Base-by-base conservation (phyloP, 2,797 vertebrate genomes). In the Coregonus sp. region DNA sequence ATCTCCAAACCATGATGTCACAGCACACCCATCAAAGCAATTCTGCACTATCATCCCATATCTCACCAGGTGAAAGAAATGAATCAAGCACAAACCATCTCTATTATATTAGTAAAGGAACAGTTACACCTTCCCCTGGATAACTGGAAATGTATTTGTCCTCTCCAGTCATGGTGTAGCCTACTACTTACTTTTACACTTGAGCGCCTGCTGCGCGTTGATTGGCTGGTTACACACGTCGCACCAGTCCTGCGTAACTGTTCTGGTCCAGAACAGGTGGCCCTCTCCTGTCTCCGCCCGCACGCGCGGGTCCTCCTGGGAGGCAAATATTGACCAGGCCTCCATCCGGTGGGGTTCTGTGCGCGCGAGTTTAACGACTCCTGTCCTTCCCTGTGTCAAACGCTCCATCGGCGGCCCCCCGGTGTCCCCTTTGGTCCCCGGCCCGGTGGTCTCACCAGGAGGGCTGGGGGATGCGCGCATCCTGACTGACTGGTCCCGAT, bases 271-370 rank as follows among this genome's bases (percentile, higher is more conserved):
- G 88, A 97, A 97, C 78, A 90, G n/a, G 87, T 97, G 96, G 0
- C 97, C 97, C 68, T 94, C 95, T 33, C 96, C 97, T 20, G 15
- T 90, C 84, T 96, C 96, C 1, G 88, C 74, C 31, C 86, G 91
- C 52, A 95, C 93, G 69, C 94, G 89, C 9, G 95, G 95, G 78
- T 96, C 96, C 68, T 68, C 31, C 16, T 83, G 35, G 16, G 35
- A 92, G 61, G 90, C 84, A 78, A 98, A 98, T 89, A 98, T 97
- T 91, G 95, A 95, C 95, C 97, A 95, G 84, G 96, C 97, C 91
- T 97, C 94, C 81, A 90, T 91, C 79, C 97, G 93, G 15, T 89
- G 90, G 1, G 92, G 90, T 4, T 94, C 96, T 0, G 85, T 86
- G 2, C 96, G 93, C 77, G 93, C 86, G 80, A 94, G 85, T 80